phyloP scores from a whole-genome alignment of 1,140 invertebrate species.

The Aphelinus atriplicis region DNA sequence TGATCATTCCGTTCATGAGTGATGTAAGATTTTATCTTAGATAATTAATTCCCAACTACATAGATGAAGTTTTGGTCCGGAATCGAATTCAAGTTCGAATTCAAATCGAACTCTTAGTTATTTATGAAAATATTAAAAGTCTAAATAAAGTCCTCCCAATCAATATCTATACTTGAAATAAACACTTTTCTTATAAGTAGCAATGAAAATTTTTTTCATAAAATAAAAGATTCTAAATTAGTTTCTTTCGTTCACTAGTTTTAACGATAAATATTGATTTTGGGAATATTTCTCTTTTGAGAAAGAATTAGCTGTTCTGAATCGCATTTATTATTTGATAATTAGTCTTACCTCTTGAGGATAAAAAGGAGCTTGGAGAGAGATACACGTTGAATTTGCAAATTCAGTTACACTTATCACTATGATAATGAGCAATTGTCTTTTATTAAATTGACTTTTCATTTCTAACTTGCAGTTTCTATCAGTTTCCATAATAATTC shows the following conservation, averaged over 20 bases:
- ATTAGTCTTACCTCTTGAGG: conserved; percentile 76
- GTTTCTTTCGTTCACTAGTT: neutral
- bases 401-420: conserved; percentile 89
- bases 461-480: no score
- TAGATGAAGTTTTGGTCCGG: neutral
- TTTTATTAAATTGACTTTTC: conserved; percentile 70
- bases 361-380: conserved; percentile 88
- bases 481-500: no score
- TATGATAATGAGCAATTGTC: conserved; percentile 85
- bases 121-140: no score
- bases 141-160: no score
- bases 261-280: neutral
- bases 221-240: neutral
- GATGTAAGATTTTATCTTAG: no score
- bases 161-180: neutral
- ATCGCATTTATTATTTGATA: neutral
- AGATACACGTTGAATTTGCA: conserved; percentile 88
- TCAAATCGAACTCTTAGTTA: no score
- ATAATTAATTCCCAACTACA: neutral
- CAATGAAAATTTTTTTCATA: neutral
- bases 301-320: conserved; percentile 24
- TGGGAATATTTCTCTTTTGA: neutral
- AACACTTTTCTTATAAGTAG: neutral
- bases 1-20: no score
- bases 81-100: no score